Conservation (phyloP, 2,797 vertebrate species). For the Anguilla anguilla region DNA sequence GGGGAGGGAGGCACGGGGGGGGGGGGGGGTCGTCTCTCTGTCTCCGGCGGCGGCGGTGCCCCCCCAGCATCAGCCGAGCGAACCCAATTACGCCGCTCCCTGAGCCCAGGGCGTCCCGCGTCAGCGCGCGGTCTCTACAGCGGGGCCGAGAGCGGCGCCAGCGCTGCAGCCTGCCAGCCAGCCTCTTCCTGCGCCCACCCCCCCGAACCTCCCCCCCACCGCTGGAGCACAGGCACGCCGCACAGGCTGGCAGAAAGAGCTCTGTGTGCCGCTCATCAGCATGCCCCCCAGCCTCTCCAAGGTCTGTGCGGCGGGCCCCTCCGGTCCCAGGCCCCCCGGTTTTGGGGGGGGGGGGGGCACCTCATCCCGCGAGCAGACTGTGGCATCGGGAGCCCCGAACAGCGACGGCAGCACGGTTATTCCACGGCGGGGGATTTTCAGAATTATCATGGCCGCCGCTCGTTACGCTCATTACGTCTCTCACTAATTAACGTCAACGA, state of each 20-base stretch:
- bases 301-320: too few relatives aligned
- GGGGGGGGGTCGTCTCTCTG: slow-evolving; percentile 54
- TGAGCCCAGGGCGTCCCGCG: slow-evolving; percentile 63
- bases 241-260: slow-evolving; percentile 60
- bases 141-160: slow-evolving; percentile 30
- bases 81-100: slow-evolving; percentile 76
- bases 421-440: neutral
- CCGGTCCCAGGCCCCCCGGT: too few relatives aligned
- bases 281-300: slow-evolving; percentile 52
- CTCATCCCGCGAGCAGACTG: too few relatives aligned
- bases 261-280: neutral
- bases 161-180: neutral
- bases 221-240: slow-evolving; percentile 76
- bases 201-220: slow-evolving; percentile 11
- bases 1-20: neutral
- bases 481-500: neutral
- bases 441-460: neutral
- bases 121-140: slow-evolving; percentile 65
- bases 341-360: neutral
- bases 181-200: slow-evolving; percentile 44
- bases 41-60: slow-evolving; percentile 72
- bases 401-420: neutral
- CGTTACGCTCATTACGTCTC: neutral
- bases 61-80: neutral
- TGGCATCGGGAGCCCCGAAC: too few relatives aligned